phyloP scores from a whole-genome alignment of 2,113 vertebrate genomes.

The Emberiza fucata region DNA sequence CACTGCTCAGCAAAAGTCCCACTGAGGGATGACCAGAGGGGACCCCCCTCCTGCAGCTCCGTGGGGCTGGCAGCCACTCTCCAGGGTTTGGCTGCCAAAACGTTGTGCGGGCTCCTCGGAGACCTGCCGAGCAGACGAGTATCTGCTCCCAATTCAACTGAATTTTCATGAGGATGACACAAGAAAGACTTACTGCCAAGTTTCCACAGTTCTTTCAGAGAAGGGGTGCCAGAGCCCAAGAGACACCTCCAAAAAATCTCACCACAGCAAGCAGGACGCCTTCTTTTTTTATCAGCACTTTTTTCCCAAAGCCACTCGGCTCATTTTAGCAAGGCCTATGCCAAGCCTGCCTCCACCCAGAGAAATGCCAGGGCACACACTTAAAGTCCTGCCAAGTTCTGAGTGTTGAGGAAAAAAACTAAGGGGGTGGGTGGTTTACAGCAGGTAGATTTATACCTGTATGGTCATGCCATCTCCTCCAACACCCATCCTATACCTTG shows the following conservation, averaged over 20 bases:
- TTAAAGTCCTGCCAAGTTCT: not conserved
- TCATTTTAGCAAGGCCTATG: not conserved
- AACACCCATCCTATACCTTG: not conserved
- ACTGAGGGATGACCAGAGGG: accelerated
- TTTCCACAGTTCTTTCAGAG: not conserved
- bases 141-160: not conserved
- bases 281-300: not conserved
- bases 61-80: not conserved
- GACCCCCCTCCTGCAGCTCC: not conserved
- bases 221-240: not conserved
- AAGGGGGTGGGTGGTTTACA: not conserved
- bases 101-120: accelerated
- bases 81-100: not conserved
- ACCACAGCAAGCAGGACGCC: accelerated
- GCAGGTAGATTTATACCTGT: not conserved
- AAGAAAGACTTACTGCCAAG: slow-evolving; percentile 22
- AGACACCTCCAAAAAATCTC: slow-evolving; percentile 15
- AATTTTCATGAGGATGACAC: slow-evolving; percentile 33
- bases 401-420: not conserved
- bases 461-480: not conserved
- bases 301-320: not conserved
- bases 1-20: not conserved
- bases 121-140: not conserved
- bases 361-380: not conserved
- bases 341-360: not conserved